These are phyloP conservation scores for Nebria salina DNA, from an alignment of 2,888 invertebrate genomes.

Conservation along the genomic window DNA sequence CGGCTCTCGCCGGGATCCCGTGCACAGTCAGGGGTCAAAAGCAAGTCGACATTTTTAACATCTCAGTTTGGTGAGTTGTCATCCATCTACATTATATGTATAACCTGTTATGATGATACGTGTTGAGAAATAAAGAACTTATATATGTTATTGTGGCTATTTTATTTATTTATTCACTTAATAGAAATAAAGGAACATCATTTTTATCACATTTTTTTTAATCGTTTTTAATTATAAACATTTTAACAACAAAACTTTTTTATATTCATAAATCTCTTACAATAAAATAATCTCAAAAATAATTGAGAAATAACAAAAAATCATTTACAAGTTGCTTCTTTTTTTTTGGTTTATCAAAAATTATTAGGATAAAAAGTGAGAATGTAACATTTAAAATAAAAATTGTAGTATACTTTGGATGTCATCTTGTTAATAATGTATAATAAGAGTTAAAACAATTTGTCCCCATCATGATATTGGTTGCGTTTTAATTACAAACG, in stretches of 20 bases:
- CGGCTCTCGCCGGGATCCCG: background rate
- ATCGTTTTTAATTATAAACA: too few relatives aligned
- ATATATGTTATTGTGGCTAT: background rate
- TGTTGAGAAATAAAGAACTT: background rate
- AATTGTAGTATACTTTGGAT: too few relatives aligned
- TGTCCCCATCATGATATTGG: background rate
- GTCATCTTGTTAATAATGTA: conserved; percentile 8
- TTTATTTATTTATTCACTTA: background rate
- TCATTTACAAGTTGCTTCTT: too few relatives aligned
- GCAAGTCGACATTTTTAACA: background rate
- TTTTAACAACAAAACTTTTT: too few relatives aligned
- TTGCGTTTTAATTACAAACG: conserved; percentile 28
- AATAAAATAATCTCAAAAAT: too few relatives aligned
- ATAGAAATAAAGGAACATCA: too few relatives aligned
- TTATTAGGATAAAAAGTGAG: too few relatives aligned
- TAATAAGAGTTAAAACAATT: conserved; percentile 5
- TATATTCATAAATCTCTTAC: too few relatives aligned
- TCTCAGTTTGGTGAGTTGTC: background rate
- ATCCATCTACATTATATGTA: background rate
- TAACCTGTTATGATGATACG: background rate
- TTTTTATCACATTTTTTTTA: too few relatives aligned
- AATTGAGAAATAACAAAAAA: too few relatives aligned
- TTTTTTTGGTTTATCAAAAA: too few relatives aligned
- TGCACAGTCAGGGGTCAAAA: background rate
- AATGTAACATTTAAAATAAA: too few relatives aligned